These are phyloP conservation scores for Coendou prehensilis DNA, from an alignment of 2,797 vertebrate species.

Conservation along the genomic window DNA sequence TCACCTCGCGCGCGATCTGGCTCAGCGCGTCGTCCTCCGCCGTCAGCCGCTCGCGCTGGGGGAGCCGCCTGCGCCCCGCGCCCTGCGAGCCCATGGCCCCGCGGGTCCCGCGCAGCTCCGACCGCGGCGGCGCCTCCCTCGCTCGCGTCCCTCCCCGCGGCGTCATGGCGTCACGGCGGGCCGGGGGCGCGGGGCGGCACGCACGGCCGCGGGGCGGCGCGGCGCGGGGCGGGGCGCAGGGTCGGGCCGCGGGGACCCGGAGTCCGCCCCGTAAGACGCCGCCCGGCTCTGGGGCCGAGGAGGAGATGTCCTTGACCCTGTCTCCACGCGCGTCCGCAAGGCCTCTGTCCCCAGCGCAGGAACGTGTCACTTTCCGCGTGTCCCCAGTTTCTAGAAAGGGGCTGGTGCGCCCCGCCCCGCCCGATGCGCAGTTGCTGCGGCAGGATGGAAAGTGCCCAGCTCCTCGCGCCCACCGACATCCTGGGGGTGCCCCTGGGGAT, in stretches of 20 bases:
- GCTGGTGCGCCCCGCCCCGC: no score
- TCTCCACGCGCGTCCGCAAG: no score
- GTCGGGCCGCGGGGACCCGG: background rate
- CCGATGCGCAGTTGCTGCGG: rapidly evolving
- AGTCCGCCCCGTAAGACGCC: background rate
- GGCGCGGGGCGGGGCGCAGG: background rate
- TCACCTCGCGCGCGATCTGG: conserved; percentile 96
- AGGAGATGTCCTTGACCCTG: no score
- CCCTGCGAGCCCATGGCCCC: conserved; percentile 94
- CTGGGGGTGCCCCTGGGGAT: background rate
- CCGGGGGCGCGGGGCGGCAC: background rate
- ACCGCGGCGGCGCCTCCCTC: conserved; percentile 55
- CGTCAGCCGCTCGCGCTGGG: conserved; percentile 93
- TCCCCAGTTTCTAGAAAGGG: background rate
- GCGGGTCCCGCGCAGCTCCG: background rate
- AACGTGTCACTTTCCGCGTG: background rate
- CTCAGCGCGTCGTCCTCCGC: conserved; percentile 97
- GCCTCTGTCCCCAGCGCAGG: no score
- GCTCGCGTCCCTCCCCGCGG: conserved; percentile 79
- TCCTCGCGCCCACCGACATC: no score
- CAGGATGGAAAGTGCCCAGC: background rate
- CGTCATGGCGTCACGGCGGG: conserved; percentile 79
- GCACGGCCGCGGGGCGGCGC: background rate
- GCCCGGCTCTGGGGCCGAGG: no score
- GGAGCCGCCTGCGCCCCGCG: conserved; percentile 94